Base-by-base conservation (phyloP, 2,888 invertebrate species). In the Himalopsyche tibetana region DNA sequence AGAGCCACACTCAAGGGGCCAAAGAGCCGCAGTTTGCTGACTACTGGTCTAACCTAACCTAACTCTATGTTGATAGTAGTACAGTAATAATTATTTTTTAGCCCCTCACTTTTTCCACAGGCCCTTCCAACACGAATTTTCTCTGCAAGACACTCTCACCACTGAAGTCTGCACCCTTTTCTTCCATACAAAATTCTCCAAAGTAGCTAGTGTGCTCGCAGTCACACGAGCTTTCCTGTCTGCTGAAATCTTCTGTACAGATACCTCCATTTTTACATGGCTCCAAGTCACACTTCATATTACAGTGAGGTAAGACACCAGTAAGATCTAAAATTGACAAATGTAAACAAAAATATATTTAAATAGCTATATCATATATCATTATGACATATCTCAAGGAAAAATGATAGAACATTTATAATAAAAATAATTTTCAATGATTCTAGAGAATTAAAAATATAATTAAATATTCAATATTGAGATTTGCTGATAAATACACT, bases 141-240 rank as follows among this genome's bases (percentile, higher is more conserved):
- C 97, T 94, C 90, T 96, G 96, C 63, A 98, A 91, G 87, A 96
- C 96, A 28, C 97, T 97, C 90, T 97, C 97, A 0, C 98, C 98
- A 89, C 96, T 96, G 89, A 98, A 98, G 90, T 97, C 97, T 0
- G 97, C 98, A 0, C 97, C 98, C 90, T 97, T 97, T 91, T 98
- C 97, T 92, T 97, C 97, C 89, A 96, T 95, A 90, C 98, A 98
- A 89, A 95, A 95, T 89, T 97, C 97, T 17, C 98, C 98, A 89
- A 97, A 96, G 90, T 98, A 98, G 86, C 98, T 98, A 0, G 98
- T 98, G 88, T 96, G 94, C 89, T 97, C 97, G 89, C 98, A 98
- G 89, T 98, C 96, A 90, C 98, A 98, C 12, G 96, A 96, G 89
- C 97, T 97, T 89, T 96, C 96, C 89, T 97, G 97, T 88, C 96